Evolutionary conservation across 2,888 invertebrate species (phyloP).

Genomic region (Dynastes maya): DNA sequence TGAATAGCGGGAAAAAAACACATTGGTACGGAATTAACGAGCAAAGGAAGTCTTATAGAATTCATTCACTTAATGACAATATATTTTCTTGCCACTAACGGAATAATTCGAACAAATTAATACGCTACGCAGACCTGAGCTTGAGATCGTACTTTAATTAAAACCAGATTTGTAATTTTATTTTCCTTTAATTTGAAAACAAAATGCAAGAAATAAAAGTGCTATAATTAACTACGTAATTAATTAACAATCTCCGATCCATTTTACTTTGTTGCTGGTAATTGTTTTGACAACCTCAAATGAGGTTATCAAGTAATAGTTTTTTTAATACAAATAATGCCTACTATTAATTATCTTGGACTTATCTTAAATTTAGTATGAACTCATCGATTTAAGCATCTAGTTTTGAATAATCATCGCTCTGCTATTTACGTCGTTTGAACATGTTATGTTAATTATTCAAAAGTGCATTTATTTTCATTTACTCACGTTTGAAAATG

Average conservation of each 20-base stretch:
- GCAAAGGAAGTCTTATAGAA: conserved; percentile 26
- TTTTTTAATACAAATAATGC: no score
- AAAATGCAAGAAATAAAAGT: conserved; percentile 2
- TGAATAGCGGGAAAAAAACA: conserved; percentile 9
- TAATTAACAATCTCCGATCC: not conserved
- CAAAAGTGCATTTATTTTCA: no score
- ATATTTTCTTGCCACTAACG: conserved; percentile 9
- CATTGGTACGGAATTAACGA: conserved; percentile 16
- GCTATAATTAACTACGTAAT: not conserved
- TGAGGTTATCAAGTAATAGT: no score
- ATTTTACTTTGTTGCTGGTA: not conserved
- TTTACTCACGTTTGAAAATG: no score
- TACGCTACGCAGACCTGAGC: not conserved
- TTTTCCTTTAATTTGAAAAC: not conserved
- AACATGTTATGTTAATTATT: no score
- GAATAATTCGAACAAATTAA: conserved; percentile 24
- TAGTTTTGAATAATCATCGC: no score
- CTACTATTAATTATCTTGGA: no score
- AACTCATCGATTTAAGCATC: no score
- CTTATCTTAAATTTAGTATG: no score
- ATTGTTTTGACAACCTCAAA: no score
- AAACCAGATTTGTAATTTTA: not conserved
- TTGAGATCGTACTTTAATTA: not conserved
- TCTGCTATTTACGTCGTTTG: no score
- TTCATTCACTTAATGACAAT: conserved; percentile 31